Evolutionary conservation across 2,888 invertebrate species (phyloP), one percentile per base, ranked within the genome.

Genomic region (Venustoraphidia nigricollis): DNA sequence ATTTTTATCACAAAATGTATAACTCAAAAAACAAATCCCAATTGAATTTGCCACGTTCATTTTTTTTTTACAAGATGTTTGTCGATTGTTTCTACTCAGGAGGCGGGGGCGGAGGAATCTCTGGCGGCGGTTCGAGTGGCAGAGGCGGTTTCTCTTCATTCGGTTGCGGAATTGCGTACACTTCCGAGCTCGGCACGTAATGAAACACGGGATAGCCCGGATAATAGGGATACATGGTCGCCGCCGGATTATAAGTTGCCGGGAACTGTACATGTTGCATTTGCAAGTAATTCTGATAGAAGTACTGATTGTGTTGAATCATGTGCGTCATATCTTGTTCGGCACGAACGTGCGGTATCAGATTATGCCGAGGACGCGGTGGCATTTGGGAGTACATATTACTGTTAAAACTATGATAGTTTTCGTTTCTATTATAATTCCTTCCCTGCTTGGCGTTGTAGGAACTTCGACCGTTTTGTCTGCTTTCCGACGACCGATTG

Each of bases 51-150:
- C 17, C 11, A 11, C 11, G n/a, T 3, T 13, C 4, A 11, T 38
- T 38, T 11, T 38, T 38, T n/a, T 13, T 38, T 11, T 5, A 8
- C 2, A 17, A 10, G 17, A 41, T 6, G 14, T 13, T 41, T 41
- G 10, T 13, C 14, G 13, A 8, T 10, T 5, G 13, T 34, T 46
- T n/a, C n/a, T 62, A 63, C 34, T 68, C 69, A n/a, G 71, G 67
- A 38, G 76, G 77, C 39, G 79, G 81, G 10, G 79, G 79, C 17
- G 79, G 80, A 8, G 78, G 77, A 46, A 70, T 68, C 41, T 71
- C 69, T 1, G 79, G 80, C 36, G 78, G 79, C 9, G 78, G 77
- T 55, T 72, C 75, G 47, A 66, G 65, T 5, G 77, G 77, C 53
- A 75, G 64, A 38, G 75, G 72, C 0, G 77, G 77, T 45, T 66